A percentile compares a stretch with the other conserved stretches of the same genome.
These are phyloP conservation scores for Bos javanicus DNA, from an alignment of 2,113 vertebrate species.

Conservation along the genomic window DNA sequence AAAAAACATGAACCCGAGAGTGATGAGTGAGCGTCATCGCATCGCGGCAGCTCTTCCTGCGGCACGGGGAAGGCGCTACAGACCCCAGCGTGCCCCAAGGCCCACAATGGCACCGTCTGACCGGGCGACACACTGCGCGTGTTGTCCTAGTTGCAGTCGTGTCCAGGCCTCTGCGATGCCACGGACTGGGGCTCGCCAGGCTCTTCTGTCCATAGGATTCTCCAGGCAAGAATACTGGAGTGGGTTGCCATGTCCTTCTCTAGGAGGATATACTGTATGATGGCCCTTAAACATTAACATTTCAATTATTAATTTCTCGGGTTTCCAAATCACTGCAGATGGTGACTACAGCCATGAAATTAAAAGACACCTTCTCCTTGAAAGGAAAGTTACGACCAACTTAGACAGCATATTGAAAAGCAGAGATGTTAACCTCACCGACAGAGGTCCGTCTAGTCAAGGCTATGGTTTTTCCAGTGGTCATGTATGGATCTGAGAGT, in stretches of 20 bases:
- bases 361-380: background rate
- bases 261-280: background rate
- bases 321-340: background rate
- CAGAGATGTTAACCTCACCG: background rate
- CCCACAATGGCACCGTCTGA: background rate
- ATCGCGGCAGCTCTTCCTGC: background rate
- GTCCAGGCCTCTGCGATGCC: background rate
- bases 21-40: background rate
- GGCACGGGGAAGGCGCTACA: too few relatives aligned
- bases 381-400: background rate
- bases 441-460: background rate
- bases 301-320: background rate
- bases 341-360: background rate
- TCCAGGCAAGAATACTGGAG: background rate
- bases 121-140: background rate
- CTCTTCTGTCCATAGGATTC: background rate
- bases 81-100: background rate
- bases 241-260: background rate
- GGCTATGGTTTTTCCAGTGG: background rate
- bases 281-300: background rate
- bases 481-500: background rate
- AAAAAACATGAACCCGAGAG: background rate
- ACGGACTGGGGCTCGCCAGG: background rate
- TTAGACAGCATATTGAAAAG: background rate
- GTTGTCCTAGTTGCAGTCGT: rapidly evolving